A percentile compares a stretch with the other conserved stretches of the same genome.
Conservation (phyloP, 92 coral and sea anemone species). For the Zoanthus sansibaricus region DNA sequence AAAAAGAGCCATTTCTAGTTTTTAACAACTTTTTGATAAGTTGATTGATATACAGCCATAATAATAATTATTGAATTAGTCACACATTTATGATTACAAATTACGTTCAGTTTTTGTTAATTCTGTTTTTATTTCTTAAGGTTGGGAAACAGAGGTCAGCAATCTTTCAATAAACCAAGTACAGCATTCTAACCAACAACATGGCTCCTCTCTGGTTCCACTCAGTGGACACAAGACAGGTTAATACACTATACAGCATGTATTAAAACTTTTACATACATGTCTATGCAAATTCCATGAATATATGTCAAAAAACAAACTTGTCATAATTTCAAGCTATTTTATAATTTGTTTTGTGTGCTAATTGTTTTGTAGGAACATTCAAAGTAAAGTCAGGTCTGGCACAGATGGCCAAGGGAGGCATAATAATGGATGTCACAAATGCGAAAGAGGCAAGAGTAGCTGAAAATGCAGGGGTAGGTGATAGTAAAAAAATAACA, state of each 20-base stretch:
- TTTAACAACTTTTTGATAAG: too few species aligned
- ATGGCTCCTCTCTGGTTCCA: constrained; percentile 48
- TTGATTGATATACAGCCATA: too few species aligned
- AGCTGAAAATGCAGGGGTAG: constrained; percentile 97
- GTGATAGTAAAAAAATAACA: neutral
- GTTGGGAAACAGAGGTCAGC: constrained; percentile 75
- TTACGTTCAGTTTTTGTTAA: too few species aligned
- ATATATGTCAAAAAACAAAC: neutral
- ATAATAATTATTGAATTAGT: too few species aligned
- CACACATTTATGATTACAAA: too few species aligned
- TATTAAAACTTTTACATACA: too few species aligned
- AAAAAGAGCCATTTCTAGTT: too few species aligned
- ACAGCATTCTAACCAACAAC: constrained; percentile 35
- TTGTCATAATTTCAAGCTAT: too few species aligned
- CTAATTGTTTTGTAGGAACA: constrained; percentile 70
- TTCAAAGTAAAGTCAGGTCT: constrained; percentile 95
- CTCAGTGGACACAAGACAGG: constrained; percentile 75
- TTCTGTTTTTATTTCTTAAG: neutral
- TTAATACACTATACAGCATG: neutral
- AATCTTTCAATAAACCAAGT: constrained; percentile 68
- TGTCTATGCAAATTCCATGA: too few species aligned
- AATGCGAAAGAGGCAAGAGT: constrained; percentile 91
- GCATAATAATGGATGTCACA: constrained; percentile 98
- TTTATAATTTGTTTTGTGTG: neutral
- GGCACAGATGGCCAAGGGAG: constrained; percentile 99